Evolutionary conservation across 2,888 invertebrate species (phyloP), one percentile per base, ranked within the genome.

Genomic region (Apamea crenata): DNA sequence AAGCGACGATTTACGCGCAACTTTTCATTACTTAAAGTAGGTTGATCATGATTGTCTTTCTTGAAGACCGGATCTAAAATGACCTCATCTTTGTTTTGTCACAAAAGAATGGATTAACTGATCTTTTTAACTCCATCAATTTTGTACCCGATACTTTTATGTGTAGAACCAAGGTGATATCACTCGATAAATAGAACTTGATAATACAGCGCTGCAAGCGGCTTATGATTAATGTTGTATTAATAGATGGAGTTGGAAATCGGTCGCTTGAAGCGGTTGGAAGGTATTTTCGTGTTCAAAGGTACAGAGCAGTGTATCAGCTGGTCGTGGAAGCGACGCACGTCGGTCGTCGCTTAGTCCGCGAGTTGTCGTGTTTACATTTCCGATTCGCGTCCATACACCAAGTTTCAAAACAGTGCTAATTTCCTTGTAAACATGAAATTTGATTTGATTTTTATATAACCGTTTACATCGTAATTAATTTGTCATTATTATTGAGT

Each of bases 231-330:
- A 59, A 77, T 87, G 73, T 74, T 74, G 77, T 82, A 78, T 82
- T 76, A 77, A 74, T 83, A 74, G 80, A 83, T 83, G 76, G 83
- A 80, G 81, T 87, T 81, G 70, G 80, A 76, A 73, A 85, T 78
- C 77, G 72, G 74, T 85, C 87, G 93, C 91, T 91, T 91, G 76
- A 92, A 93, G 92, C 93, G 92, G 91, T 91, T 90, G 88, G 77
- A 86, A 88, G 74, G 84, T 92, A 91, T 90, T 92, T 91, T 90
- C 85, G 89, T 90, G 83, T 85, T 88, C 82, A 82, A 90, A 92
- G 91, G 91, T 89, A 90, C 86, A 89, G 85, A 87, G 69, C 94
- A 94, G 95, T 95, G 92, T 92, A 94, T 93, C 93, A 94, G 92
- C 93, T 94, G 93, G 89, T 90, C 91, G 90, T 91, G 91, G 93